Conservation (phyloP, 2,888 invertebrate genomes). For the Leptopilina drosophilae region DNA sequence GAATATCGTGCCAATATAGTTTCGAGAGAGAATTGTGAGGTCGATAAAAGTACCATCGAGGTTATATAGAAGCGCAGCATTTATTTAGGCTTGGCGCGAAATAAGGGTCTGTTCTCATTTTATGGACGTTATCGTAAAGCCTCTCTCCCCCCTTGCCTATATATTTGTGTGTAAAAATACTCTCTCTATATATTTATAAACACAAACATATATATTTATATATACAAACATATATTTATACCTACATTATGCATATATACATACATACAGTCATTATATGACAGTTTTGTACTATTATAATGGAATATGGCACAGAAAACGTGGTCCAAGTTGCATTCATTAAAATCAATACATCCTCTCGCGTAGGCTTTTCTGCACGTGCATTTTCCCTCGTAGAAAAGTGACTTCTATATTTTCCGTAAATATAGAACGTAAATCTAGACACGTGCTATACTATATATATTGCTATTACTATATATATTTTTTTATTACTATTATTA, state of each 20-base stretch:
- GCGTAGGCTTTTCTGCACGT: conserved; percentile 27
- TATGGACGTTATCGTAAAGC: background rate
- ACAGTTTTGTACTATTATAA: background rate
- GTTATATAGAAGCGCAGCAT: background rate
- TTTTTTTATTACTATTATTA: no score
- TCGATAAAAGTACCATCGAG: conserved; percentile 15
- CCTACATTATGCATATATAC: no score
- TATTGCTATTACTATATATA: no score
- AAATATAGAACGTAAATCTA: background rate
- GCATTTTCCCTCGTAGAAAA: conserved; percentile 18
- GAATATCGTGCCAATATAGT: conserved; percentile 22
- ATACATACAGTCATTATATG: background rate
- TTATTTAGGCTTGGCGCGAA: conserved; percentile 13
- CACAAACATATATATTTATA: no score
- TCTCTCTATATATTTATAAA: no score
- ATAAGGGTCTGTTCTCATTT: conserved; percentile 23
- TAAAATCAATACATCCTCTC: conserved; percentile 66
- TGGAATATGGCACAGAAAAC: conserved; percentile 7
- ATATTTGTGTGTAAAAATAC: no score
- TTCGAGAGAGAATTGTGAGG: conserved; percentile 21
- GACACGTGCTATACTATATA: conserved; percentile 16
- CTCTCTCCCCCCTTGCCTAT: background rate
- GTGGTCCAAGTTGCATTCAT: conserved; percentile 61
- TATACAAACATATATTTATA: no score
- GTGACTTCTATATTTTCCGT: conserved; percentile 1